Evolutionary conservation across 1,140 invertebrate species (phyloP).

Genomic region (Phocides pigmalion): DNA sequence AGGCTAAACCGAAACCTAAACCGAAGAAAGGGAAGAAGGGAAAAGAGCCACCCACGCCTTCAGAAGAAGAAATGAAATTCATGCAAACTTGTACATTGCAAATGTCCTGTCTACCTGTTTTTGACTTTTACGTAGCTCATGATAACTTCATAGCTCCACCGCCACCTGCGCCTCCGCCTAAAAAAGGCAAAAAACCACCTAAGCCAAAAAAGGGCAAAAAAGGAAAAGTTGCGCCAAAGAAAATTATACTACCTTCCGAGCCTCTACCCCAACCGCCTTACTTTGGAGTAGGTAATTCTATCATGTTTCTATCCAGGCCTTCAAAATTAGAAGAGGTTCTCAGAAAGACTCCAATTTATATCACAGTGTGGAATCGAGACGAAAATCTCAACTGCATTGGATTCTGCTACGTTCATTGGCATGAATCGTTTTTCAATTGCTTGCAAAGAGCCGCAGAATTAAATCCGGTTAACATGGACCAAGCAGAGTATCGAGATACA

Average conservation of each 20-base stretch:
- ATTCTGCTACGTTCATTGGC: constrained; percentile 69
- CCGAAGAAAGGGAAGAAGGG: constrained; percentile 70
- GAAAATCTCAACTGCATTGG: constrained; percentile 74
- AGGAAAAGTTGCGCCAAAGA: constrained; percentile 48
- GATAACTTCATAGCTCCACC: constrained; percentile 75
- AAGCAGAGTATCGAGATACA: constrained; percentile 65
- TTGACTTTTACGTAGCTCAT: constrained; percentile 76
- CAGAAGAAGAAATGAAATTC: constrained; percentile 77
- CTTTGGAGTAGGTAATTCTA: constrained; percentile 71
- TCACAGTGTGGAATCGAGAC: constrained; percentile 76
- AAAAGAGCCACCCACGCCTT: constrained; percentile 69
- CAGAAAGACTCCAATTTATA: constrained; percentile 69
- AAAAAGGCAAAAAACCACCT: constrained; percentile 56
- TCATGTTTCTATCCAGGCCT: constrained; percentile 73
- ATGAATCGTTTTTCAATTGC: constrained; percentile 68
- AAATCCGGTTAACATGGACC: constrained; percentile 71
- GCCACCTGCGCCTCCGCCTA: constrained; percentile 58
- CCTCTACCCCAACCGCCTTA: constrained; percentile 73
- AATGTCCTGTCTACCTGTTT: constrained; percentile 73
- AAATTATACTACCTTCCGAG: constrained; percentile 70
- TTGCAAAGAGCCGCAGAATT: constrained; percentile 59
- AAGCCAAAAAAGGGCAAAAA: constrained; percentile 67
- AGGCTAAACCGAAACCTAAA: constrained; percentile 48
- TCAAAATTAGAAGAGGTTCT: constrained; percentile 70
- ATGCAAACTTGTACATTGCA: constrained; percentile 77